Base-by-base conservation (phyloP, 2,797 vertebrate species). In the Florisuga fusca region DNA sequence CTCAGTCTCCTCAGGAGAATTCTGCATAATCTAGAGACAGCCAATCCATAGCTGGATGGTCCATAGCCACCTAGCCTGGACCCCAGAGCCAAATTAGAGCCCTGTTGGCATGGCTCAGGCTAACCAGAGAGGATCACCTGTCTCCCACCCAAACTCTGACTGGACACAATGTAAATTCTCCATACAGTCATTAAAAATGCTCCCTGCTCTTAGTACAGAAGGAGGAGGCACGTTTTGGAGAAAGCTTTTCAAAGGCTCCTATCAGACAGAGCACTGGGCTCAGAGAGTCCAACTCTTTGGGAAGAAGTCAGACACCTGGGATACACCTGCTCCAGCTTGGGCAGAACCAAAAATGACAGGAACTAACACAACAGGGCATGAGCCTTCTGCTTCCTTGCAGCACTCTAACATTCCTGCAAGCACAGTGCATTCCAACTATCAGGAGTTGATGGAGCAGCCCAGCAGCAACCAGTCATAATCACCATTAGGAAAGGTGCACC, bases 381-480 rank as follows among this genome's bases (percentile, higher is more conserved):
- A 43, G 26, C 33, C 50, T 79, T 77, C 51, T 41, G 13, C 50
- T 66, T 72, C 48, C 48, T 71, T 81, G 48, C 48, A 64, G 66
- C 51, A 88, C 34, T 20, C 17, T 2, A 84, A 34, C 43, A 41
- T 5, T 51, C 48, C 78, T 57, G 77, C 67, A 90, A 63, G 64
- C 14, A 94, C 53, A 84, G 26, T 41, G 77, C 38, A 53, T 46
- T 57, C 71, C 85, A 88, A 36, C 31, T 41, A 29, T 4, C 43
- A 67, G 57, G 67, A 95, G 79, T 77, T 89, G 71, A 84, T 71
- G 85, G 78, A 90, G 94, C 74, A 95, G 93, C 85, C 94, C 89
- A 96, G 83, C 90, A 93, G 77, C 77, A 89, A 36, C 9, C 27
- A 61, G 10, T 27, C 57, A 45, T 9, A 54, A 76, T 7, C n/a